These are phyloP conservation scores for Agelastica alni DNA, from an alignment of 2,888 invertebrate genomes.

Conservation along the genomic window DNA sequence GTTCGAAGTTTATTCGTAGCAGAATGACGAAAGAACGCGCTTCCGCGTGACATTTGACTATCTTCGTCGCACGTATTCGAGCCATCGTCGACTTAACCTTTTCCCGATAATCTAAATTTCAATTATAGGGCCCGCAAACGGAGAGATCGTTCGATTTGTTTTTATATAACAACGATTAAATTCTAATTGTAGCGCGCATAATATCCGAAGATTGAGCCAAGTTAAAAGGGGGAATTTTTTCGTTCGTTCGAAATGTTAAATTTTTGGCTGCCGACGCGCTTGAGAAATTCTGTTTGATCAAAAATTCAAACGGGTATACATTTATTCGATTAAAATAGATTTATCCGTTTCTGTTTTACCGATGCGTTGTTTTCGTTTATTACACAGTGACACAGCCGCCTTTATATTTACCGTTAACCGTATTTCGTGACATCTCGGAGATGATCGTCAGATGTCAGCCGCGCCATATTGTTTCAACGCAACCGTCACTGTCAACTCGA, in stretches of 20 bases:
- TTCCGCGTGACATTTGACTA: too few relatives aligned
- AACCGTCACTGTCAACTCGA: too few relatives aligned
- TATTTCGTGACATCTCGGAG: too few relatives aligned
- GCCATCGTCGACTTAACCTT: constrained; percentile 33
- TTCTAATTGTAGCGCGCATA: constrained; percentile 44
- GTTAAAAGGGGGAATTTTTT: constrained; percentile 45
- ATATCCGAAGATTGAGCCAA: constrained; percentile 41
- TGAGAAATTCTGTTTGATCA: constrained; percentile 53
- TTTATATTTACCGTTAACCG: too few relatives aligned
- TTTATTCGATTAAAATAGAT: constrained; percentile 50
- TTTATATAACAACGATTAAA: constrained; percentile 37
- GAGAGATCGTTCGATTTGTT: constrained; percentile 35
- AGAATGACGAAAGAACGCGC: too few relatives aligned
- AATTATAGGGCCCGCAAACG: constrained; percentile 20
- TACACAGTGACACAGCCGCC: too few relatives aligned
- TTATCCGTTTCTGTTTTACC: too few relatives aligned
- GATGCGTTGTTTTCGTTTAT: too few relatives aligned
- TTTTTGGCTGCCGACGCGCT: constrained; percentile 51
- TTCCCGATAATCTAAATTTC: constrained; percentile 35
- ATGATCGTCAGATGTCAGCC: too few relatives aligned
- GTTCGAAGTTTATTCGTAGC: too few relatives aligned
- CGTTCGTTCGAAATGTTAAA: constrained; percentile 56
- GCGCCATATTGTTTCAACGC: too few relatives aligned
- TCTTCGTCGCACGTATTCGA: too few relatives aligned
- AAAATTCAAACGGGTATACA: constrained; percentile 50